These are phyloP conservation scores for Porites cylindrica DNA, from an alignment of 92 coral and sea anemone genomes.

Conservation along the genomic window DNA sequence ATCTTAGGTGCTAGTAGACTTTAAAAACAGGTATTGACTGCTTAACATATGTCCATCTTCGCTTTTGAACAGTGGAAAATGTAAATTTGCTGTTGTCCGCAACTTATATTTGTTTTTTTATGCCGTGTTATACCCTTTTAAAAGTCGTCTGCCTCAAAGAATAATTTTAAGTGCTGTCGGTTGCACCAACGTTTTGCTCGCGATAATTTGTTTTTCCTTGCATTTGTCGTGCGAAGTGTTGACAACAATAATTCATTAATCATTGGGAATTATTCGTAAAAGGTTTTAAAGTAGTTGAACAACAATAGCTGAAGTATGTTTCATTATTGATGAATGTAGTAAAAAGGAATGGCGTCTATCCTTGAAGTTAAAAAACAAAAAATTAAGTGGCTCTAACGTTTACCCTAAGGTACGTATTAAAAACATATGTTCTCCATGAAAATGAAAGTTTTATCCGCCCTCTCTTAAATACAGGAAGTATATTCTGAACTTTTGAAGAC, in stretches of 20 bases:
- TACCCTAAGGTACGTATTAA: background rate
- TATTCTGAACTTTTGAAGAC: background rate
- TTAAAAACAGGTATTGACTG: no score
- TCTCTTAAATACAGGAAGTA: background rate
- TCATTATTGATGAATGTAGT: background rate
- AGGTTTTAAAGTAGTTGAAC: background rate
- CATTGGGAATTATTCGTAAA: background rate
- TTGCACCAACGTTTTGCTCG: no score
- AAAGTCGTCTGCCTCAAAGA: no score
- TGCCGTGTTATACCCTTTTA: no score
- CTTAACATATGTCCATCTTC: background rate
- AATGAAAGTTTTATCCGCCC: no score
- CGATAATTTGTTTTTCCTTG: background rate
- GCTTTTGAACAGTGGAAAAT: background rate
- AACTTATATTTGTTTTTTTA: background rate
- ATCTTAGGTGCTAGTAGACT: background rate
- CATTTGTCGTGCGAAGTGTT: slow-evolving; percentile 11
- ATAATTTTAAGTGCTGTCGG: no score
- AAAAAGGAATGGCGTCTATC: background rate
- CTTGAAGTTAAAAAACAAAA: background rate
- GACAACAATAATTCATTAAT: background rate
- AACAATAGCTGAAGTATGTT: background rate
- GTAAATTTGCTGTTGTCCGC: no score
- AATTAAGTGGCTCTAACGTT: background rate
- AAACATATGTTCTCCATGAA: background rate